A percentile compares a stretch with the other conserved stretches of the same genome.
phyloP scores from a whole-genome alignment of 2,888 invertebrate species.

The Rhagophthalmus giganteus region DNA sequence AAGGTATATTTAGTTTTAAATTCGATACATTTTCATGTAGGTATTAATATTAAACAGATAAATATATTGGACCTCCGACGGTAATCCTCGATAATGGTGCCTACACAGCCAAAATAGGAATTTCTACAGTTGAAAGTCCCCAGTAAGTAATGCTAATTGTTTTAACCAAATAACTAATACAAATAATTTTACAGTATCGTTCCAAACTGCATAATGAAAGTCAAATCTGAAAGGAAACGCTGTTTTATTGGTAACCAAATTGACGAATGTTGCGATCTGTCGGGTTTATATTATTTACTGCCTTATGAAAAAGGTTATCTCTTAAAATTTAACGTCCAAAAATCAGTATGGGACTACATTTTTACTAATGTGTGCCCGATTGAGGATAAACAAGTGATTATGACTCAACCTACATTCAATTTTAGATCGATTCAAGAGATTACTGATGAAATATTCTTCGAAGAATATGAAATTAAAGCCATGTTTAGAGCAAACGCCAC shows the following conservation, averaged over 20 bases:
- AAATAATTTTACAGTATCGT: slow-evolving; percentile 61
- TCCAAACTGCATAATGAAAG: slow-evolving; percentile 97
- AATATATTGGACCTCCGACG: slow-evolving; percentile 17
- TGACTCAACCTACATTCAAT: slow-evolving; percentile 95
- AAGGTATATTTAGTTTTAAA: not conserved
- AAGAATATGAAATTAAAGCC: slow-evolving; percentile 91
- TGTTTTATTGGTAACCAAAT: slow-evolving; percentile 94
- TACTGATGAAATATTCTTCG: slow-evolving; percentile 94
- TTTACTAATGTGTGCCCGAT: slow-evolving; percentile 85
- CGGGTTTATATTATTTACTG: slow-evolving; percentile 90
- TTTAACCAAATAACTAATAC: not conserved
- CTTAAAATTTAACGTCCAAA: slow-evolving; percentile 95
- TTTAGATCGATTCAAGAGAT: slow-evolving; percentile 91
- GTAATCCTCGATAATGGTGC: slow-evolving; percentile 78
- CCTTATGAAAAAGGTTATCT: slow-evolving; percentile 95
- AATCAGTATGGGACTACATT: slow-evolving; percentile 94
- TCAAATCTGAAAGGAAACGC: slow-evolving; percentile 91
- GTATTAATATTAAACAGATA: slow-evolving; percentile 12
- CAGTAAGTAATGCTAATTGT: slow-evolving; percentile 55
- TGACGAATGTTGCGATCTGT: slow-evolving; percentile 94
- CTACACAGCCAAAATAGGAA: slow-evolving; percentile 83
- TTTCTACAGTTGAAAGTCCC: slow-evolving; percentile 67
- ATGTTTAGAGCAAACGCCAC: slow-evolving; percentile 79
- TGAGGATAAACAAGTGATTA: slow-evolving; percentile 75
- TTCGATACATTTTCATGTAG: not conserved